Conservation (phyloP, 2,888 invertebrate species). For the Parnassius mnemosyne region DNA sequence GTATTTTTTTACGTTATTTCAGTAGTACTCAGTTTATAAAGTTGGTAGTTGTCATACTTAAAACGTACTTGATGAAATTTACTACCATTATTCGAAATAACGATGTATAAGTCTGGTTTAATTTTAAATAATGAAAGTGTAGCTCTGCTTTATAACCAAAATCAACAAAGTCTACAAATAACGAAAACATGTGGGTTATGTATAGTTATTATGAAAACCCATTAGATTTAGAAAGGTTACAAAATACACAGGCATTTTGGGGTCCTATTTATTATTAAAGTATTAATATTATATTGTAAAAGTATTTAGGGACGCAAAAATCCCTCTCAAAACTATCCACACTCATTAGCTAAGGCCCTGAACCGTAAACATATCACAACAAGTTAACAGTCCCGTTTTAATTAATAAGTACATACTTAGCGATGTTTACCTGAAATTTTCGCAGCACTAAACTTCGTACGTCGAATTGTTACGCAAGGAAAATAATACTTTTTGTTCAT, state of each 20-base stretch:
- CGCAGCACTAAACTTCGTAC: conserved; percentile 22
- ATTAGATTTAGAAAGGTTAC: no score
- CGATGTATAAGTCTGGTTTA: no score
- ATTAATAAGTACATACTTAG: conserved; percentile 40
- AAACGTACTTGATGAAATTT: no score
- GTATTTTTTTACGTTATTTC: no score
- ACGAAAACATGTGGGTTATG: no score
- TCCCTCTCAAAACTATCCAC: conserved; percentile 31
- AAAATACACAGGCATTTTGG: conserved; percentile 5
- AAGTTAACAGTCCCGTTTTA: conserved; percentile 40
- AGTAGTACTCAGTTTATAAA: no score
- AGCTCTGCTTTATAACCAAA: no score
- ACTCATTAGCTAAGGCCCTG: conserved; percentile 32
- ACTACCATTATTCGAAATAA: no score
- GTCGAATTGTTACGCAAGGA: conserved; percentile 15
- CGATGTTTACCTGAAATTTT: conserved; percentile 36
- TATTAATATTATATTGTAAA: conserved; percentile 15
- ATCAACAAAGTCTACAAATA: no score
- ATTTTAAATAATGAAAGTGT: no score
- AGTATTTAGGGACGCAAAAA: conserved; percentile 22
- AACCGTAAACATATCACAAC: conserved; percentile 39
- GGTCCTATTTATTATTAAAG: conserved; percentile 12
- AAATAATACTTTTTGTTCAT: conserved; percentile 7
- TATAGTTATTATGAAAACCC: no score
- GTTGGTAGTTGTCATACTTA: no score